Evolutionary conservation across 92 coral and sea anemone genomes (phyloP), one percentile per base, ranked within the genome.

Genomic region (Siderastrea radians): DNA sequence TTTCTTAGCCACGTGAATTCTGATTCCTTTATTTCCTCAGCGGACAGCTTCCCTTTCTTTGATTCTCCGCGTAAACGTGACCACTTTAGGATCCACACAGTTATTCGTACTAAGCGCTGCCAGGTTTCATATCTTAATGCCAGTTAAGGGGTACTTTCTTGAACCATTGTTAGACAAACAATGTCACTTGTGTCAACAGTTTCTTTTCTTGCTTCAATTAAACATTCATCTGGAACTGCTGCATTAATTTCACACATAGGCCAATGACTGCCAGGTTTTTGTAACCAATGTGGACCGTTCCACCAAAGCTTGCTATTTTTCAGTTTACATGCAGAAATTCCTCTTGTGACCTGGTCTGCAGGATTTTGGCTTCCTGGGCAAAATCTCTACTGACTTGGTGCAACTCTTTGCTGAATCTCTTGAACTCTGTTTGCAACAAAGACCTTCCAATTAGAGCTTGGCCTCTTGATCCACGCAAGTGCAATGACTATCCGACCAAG

Each of bases 31-130:
- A 83, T 1, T 6, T 83, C 72, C 38, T 83, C 79, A 2, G 2
- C 79, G 5, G 65, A 69, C 45, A 83, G 47, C 48, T 83, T 66
- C 54, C 38, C 38, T 26, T 26, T 26, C 38, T 74, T 64, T 2
- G 62, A 2, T 6, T 67, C 64, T 53, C 48, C 44, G 45, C 60
- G 61, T 13, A 8, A 4, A 15, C 61, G 49, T 53, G 61, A 38
- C 80, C 78, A 82, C 51, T 64, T 13, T 13, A 54, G 16, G 17
- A 45, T 58, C 72, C 87, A 54, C 45, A 71, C 87, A 3, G 80
- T 83, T 54, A 72, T 58, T 1, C 80, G 47, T n/a, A 49, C 16
- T 15, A 72, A 1, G 47, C 49, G 13, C 38, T 12, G 52, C 72
- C 80, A 72, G n/a, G 49, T 72, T 51, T 83, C 79, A 66, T 66